Base-by-base conservation (phyloP, 2,797 vertebrate species). In the Muscicapa comitata region DNA sequence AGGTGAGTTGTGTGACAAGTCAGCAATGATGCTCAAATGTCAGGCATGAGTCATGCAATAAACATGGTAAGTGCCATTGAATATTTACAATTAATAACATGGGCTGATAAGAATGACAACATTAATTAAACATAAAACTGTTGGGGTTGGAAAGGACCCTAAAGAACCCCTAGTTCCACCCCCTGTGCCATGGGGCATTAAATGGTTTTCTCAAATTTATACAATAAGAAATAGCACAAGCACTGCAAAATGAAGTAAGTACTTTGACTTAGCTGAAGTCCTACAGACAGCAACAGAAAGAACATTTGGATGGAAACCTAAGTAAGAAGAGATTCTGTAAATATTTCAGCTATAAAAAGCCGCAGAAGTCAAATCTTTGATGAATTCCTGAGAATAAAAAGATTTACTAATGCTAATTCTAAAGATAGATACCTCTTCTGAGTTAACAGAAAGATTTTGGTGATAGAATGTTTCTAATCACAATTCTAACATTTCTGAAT, bases 331-430 rank as follows among this genome's bases (percentile, higher is more conserved):
- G 57, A 93, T 89, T 94, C 71, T 95, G 81, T 63, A 95, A 96
- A 87, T 76, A 87, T 84, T 84, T 88, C 35, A 90, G 40, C 71
- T 78, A 72, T 78, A 90, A 95, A 96, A 84, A 95, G 67, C 67
- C 71, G 81, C 26, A 74, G n/a, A 40, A 93, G 35, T 81, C 24
- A 48, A 51, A 53, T 43, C 53, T 55, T 88, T 76, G 71, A 93
- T 55, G 58, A 82, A 86, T 88, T 81, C 35, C 33, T 67, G 54
- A 81, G 66, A 91, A 82, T 47, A 67, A 75, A 54, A 92, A 67
- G 15, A 93, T 26, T 11, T 55, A 73, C 17, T 82, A 72, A 67
- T 54, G 38, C 43, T 77, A 81, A 63, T 72, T 87, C 61, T 72
- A 59, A 73, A 71, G 57, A 43, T 47, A 70, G 78, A 73, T 57